Evolutionary conservation across 2,113 vertebrate species (phyloP), one percentile per base, ranked within the genome.

Genomic region (Carassius auratus): DNA sequence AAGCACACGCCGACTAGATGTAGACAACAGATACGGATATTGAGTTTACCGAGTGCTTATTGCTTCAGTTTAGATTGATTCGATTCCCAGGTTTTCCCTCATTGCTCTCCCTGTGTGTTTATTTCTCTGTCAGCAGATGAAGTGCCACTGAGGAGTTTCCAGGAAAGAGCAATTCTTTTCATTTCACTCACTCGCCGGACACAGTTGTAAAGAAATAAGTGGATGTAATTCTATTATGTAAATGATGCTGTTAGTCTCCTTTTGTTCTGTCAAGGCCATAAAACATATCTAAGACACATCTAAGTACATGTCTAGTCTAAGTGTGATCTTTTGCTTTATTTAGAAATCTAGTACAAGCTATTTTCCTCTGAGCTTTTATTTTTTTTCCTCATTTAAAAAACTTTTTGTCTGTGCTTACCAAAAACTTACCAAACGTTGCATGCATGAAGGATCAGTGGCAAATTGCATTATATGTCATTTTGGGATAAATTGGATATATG

Each of bases 11-110:
- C 0, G n/a, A 75, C 42, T 23, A 75, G 38, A 75, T 50, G n/a
- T 50, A 75, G 42, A 75, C 73, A 26, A 8, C n/a, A 6, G 42
- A 50, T 75, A 50, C 26, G 36, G 42, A 26, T 75, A 50, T 50
- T 75, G 42, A 48, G 71, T 75, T 50, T 75, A 48, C 12, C 7
- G 71, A 48, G 71, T 48, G 71, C 71, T 23, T 48, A 48, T 74
- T 74, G 71, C 71, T 74, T 74, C 21, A 74, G 21, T 48, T 74
- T 23, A 45, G 69, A 45, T 74, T 50, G 12, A 75, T 50, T 3
- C 0, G n/a, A 75, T 75, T 75, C 73, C 42, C 42, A 75, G n/a
- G 42, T 50, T 75, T 75, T 23, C 13, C 0, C 21, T 74, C 42
- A 48, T 48, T 48, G 42, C 42, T 74, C 12, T 48, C 42, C 21